These are phyloP conservation scores for Dermochelys coriacea DNA, from an alignment of 2,797 vertebrate genomes.

Conservation along the genomic window DNA sequence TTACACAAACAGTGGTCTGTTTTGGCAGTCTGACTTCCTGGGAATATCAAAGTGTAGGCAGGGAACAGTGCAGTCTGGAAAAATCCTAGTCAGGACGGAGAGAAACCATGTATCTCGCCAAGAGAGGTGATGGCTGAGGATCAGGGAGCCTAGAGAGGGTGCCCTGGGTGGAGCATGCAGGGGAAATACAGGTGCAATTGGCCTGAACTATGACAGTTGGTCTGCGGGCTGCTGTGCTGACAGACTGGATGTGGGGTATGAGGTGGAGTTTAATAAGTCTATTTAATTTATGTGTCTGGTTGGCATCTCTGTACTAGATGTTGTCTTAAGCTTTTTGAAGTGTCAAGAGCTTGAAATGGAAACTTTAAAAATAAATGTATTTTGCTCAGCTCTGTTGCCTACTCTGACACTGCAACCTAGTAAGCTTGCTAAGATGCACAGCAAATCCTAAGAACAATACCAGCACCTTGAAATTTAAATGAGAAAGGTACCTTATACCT, in stretches of 20 bases:
- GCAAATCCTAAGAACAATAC: neutral
- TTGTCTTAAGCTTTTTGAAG: slow-evolving; percentile 23
- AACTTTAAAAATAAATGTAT: neutral
- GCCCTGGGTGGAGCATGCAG: too few relatives aligned
- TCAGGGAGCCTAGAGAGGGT: too few relatives aligned
- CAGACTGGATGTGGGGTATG: neutral
- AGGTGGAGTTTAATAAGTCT: neutral
- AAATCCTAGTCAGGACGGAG: too few relatives aligned
- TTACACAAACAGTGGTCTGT: too few relatives aligned
- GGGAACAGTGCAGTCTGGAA: too few relatives aligned
- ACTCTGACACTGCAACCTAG: neutral
- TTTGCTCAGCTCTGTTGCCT: neutral
- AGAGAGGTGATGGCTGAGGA: too few relatives aligned
- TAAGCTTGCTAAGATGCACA: neutral
- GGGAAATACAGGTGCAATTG: neutral
- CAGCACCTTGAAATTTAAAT: neutral
- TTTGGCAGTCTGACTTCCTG: too few relatives aligned
- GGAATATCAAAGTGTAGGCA: too few relatives aligned
- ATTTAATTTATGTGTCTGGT: neutral
- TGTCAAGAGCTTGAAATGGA: neutral
- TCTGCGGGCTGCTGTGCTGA: neutral
- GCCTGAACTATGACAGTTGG: neutral
- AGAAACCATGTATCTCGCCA: too few relatives aligned
- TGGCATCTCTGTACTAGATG: neutral
- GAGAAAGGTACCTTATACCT: neutral